These are phyloP conservation scores for Morpho achilles DNA, from an alignment of 2,888 invertebrate genomes.

Conservation along the genomic window DNA sequence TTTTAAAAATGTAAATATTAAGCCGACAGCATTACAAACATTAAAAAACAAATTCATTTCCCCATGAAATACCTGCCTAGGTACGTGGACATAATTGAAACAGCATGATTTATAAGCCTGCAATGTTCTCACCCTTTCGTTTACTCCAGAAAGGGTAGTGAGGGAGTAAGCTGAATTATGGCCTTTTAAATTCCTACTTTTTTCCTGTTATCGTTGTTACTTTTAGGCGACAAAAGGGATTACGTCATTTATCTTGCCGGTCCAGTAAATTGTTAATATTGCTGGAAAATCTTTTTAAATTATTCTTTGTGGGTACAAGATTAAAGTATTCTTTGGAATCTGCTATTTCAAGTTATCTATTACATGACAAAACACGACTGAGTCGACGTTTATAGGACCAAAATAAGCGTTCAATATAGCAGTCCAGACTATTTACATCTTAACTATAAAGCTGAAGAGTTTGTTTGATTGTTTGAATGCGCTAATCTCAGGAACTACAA, in stretches of 20 bases:
- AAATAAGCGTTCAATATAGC: no score
- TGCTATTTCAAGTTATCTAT: no score
- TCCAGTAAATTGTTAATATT: constrained; percentile 47
- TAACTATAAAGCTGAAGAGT: no score
- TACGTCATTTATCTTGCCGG: constrained; percentile 61
- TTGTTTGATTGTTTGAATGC: no score
- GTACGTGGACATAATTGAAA: constrained; percentile 63
- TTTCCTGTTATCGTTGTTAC: constrained; percentile 59
- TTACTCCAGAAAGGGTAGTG: constrained; percentile 48
- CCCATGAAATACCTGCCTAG: constrained; percentile 22
- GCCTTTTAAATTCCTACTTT: constrained; percentile 65
- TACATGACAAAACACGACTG: no score
- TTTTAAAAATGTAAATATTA: no score
- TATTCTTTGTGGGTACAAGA: constrained; percentile 25
- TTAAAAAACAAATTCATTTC: not conserved
- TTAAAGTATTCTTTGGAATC: constrained; percentile 2
- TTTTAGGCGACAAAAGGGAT: constrained; percentile 65
- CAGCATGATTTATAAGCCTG: constrained; percentile 53
- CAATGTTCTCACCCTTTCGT: constrained; percentile 28
- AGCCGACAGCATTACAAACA: no score
- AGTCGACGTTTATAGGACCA: no score
- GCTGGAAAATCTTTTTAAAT: constrained; percentile 37
- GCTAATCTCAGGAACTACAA: no score
- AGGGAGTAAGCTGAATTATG: constrained; percentile 53
- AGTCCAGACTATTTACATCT: no score